phyloP scores from a whole-genome alignment of 2,888 invertebrate species.

The Dryococelus australis region DNA sequence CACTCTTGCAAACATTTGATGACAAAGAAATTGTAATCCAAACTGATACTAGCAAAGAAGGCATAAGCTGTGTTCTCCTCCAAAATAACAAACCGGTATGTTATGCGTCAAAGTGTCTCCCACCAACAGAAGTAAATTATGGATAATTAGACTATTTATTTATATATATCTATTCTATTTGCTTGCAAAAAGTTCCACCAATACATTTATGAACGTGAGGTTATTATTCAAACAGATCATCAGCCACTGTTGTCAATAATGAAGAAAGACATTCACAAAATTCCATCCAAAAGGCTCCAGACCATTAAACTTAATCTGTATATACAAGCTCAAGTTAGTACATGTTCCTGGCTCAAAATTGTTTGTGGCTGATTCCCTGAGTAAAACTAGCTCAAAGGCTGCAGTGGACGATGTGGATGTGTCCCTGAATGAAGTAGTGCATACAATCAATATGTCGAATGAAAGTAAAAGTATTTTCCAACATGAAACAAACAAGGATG shows the following conservation, averaged over 20 bases:
- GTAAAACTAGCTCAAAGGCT: neutral
- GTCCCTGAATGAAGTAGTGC: neutral
- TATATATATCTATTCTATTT: neutral
- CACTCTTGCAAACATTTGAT: neutral
- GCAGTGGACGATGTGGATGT: neutral
- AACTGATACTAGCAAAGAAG: neutral
- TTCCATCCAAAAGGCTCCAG: neutral
- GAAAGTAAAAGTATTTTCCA: neutral
- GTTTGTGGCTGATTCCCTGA: neutral
- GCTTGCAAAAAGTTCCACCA: neutral
- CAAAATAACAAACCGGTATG: neutral
- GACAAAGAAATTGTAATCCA: neutral
- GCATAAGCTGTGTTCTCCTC: neutral
- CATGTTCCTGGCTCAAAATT: neutral
- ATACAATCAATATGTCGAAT: neutral
- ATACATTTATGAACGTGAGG: neutral
- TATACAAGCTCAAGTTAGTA: neutral
- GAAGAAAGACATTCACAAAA: conserved; percentile 2
- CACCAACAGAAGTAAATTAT: neutral
- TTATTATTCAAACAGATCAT: neutral
- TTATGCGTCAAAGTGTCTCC: neutral
- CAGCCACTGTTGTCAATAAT: conserved; percentile 1
- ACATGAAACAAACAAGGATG: neutral
- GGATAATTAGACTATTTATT: neutral
- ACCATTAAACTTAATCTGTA: neutral